Conservation (phyloP, 2,113 vertebrate species). For the Felis chaus region DNA sequence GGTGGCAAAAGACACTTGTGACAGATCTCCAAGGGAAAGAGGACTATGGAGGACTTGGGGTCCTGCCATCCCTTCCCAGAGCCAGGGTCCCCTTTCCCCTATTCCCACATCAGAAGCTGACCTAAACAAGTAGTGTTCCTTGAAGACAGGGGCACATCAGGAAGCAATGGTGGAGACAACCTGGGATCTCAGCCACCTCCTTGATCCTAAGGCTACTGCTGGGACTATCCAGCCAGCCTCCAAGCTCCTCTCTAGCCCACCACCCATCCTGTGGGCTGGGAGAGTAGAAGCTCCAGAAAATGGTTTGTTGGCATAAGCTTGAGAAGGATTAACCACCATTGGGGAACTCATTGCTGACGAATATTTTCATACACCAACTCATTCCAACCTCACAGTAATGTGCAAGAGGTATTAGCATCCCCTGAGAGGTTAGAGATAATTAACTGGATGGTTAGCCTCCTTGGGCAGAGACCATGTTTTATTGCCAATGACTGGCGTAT, state of each 20-base stretch:
- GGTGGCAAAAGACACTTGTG: background rate
- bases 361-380: background rate
- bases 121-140: background rate
- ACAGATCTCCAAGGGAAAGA: background rate
- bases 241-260: background rate
- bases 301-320: background rate
- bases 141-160: background rate
- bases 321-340: background rate
- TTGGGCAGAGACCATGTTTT: background rate
- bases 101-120: background rate
- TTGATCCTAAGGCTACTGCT: background rate
- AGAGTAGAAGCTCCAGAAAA: background rate
- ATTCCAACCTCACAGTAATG: background rate
- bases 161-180: background rate
- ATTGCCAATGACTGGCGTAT: background rate
- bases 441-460: background rate
- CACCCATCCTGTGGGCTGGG: background rate
- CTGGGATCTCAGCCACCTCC: background rate
- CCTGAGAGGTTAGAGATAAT: background rate
- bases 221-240: background rate
- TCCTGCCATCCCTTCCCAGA: background rate
- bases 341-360: background rate
- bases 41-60: background rate
- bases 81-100: background rate
- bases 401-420: background rate